A percentile compares a stretch with the other conserved stretches of the same genome.
Conservation (phyloP, 1,140 invertebrate genomes). For the Lycorma delicatula region DNA sequence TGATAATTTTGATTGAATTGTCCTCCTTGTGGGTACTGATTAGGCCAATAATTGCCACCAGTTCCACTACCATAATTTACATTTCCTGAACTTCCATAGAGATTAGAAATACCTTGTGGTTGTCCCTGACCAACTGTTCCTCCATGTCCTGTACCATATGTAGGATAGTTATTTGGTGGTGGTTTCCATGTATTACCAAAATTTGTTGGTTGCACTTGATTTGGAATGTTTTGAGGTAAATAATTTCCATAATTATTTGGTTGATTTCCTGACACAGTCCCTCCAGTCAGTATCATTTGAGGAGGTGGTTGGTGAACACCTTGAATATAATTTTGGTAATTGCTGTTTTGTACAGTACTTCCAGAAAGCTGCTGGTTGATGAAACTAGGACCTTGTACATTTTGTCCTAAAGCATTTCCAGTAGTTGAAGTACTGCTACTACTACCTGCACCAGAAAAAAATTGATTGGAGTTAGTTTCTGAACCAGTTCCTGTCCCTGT, state of each 20-base stretch:
- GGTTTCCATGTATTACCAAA: neutral
- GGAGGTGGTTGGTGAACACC: neutral
- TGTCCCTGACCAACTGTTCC: neutral
- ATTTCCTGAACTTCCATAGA: neutral
- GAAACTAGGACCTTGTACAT: too few relatives aligned
- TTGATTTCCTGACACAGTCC: neutral
- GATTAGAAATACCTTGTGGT: neutral
- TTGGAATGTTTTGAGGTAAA: neutral
- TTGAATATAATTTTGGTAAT: neutral
- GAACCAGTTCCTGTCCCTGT: too few relatives aligned
- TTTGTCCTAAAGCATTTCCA: too few relatives aligned
- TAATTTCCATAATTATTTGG: neutral
- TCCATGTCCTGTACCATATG: neutral
- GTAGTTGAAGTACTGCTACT: too few relatives aligned
- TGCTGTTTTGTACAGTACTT: too few relatives aligned
- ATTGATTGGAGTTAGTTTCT: too few relatives aligned
- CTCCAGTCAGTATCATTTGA: neutral
- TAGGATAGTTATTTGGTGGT: neutral
- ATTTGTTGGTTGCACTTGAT: neutral
- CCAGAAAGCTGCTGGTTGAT: too few relatives aligned
- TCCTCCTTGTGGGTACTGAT: too few relatives aligned
- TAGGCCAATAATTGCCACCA: too few relatives aligned
- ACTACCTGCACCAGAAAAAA: too few relatives aligned
- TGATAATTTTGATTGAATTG: too few relatives aligned
- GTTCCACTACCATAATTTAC: neutral